phyloP scores from a whole-genome alignment of 2,113 vertebrate species.

The Pantherophis guttatus region DNA sequence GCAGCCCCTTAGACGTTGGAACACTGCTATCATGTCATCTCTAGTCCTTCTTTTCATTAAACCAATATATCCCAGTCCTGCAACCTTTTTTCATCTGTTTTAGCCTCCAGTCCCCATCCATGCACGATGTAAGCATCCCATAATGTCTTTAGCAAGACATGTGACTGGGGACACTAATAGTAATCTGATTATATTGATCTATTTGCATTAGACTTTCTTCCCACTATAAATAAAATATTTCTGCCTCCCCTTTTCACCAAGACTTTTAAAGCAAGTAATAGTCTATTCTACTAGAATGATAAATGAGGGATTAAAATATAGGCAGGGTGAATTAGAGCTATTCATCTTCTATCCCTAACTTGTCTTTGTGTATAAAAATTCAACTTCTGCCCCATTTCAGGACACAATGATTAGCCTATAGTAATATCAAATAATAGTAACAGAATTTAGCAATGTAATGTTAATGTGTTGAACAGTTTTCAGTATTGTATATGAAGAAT shows the following conservation, averaged over 20 bases:
- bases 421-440: background rate
- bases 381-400: background rate
- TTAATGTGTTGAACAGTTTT: background rate
- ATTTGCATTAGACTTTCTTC: background rate
- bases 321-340: background rate
- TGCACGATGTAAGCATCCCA: background rate
- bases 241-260: background rate
- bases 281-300: background rate
- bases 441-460: background rate
- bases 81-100: background rate
- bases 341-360: background rate
- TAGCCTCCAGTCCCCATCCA: background rate
- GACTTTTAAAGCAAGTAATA: background rate
- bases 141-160: background rate
- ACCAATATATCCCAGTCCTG: background rate
- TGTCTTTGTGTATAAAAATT: background rate
- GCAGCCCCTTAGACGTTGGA: background rate
- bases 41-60: background rate
- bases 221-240: background rate
- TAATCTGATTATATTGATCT: background rate
- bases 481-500: background rate
- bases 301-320: background rate
- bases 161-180: background rate
- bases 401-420: background rate
- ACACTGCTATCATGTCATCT: background rate